These are phyloP conservation scores for Synanthedon formicaeformis DNA, from an alignment of 2,888 invertebrate genomes.

Conservation along the genomic window DNA sequence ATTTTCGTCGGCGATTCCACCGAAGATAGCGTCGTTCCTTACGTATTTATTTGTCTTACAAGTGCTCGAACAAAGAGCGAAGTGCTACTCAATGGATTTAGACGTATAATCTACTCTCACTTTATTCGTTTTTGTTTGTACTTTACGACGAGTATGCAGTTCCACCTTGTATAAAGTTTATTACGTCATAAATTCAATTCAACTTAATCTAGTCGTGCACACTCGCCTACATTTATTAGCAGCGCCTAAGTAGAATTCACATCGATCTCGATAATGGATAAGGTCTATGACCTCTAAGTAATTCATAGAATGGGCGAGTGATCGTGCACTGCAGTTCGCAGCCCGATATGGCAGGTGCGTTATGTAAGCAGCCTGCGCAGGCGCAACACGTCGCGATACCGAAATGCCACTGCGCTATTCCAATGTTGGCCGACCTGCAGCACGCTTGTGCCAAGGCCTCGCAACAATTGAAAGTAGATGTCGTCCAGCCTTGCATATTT, in stretches of 20 bases:
- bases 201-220: background rate
- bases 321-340: conserved; percentile 57
- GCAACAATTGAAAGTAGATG: conserved; percentile 54
- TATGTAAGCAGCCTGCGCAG: conserved; percentile 52
- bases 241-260: conserved; percentile 2
- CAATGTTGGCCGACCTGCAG: conserved; percentile 22
- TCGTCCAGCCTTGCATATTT: conserved; percentile 15
- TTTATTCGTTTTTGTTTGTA: conserved; percentile 4
- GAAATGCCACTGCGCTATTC: conserved; percentile 54
- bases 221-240: conserved; percentile 1
- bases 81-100: conserved; percentile 11
- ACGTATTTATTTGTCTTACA: conserved; percentile 36
- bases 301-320: conserved; percentile 66
- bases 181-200: background rate
- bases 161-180: background rate
- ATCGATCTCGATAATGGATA: conserved; percentile 34
- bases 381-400: conserved; percentile 31
- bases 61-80: conserved; percentile 18
- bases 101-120: conserved; percentile 8
- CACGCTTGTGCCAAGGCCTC: conserved; percentile 50
- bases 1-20: conserved; percentile 28
- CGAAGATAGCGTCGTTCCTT: conserved; percentile 22
- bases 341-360: conserved; percentile 68
- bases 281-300: conserved; percentile 67
- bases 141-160: background rate